Evolutionary conservation across 2,113 vertebrate species (phyloP).

Genomic region (Phrynosoma platyrhinos): DNA sequence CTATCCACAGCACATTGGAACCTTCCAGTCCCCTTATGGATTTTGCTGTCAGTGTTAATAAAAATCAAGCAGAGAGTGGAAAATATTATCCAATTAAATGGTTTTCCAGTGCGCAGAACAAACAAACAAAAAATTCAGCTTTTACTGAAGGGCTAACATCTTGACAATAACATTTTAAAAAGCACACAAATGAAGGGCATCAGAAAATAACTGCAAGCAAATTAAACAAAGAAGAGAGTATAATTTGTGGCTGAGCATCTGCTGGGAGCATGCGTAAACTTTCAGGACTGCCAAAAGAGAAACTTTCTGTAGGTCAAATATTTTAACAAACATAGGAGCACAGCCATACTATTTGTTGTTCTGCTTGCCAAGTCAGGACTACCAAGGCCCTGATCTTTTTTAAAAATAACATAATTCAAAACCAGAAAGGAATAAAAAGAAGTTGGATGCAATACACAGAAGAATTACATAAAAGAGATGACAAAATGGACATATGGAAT

Average conservation of each 20-base stretch:
- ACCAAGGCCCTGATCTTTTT: too few relatives aligned
- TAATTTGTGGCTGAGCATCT: not conserved
- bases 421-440: too few relatives aligned
- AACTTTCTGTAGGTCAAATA: not conserved
- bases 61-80: conserved; percentile 30
- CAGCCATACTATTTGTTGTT: too few relatives aligned
- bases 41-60: conserved; percentile 42
- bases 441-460: too few relatives aligned
- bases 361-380: too few relatives aligned
- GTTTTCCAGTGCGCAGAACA: conserved; percentile 29
- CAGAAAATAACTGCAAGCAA: not conserved
- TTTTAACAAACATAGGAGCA: not conserved
- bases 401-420: too few relatives aligned
- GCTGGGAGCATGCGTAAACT: not conserved
- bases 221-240: not conserved
- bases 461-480: too few relatives aligned
- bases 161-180: conserved; percentile 2
- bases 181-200: conserved; percentile 15
- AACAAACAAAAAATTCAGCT: conserved; percentile 1
- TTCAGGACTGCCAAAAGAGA: not conserved
- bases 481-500: too few relatives aligned
- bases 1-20: conserved; percentile 17
- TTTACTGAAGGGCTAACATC: conserved; percentile 2
- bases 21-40: conserved; percentile 37
- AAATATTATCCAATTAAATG: conserved; percentile 45